These are phyloP conservation scores for Lasioglossum zephyrum DNA, from an alignment of 2,888 invertebrate genomes.

Conservation along the genomic window DNA sequence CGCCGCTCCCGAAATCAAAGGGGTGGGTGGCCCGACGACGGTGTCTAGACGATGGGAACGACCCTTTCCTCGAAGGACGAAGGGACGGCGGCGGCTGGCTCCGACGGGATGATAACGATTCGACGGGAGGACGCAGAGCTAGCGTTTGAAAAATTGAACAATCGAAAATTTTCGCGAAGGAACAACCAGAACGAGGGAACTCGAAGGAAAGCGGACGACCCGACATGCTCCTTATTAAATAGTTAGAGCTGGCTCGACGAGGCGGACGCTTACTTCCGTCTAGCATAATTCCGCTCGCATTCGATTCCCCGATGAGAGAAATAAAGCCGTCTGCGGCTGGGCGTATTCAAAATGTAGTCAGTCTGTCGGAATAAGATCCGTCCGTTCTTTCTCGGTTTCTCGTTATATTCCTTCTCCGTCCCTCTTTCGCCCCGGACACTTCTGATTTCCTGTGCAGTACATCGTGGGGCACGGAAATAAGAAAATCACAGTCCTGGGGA, in stretches of 20 bases:
- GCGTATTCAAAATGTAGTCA: slow-evolving; percentile 23
- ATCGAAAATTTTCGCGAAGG: neutral
- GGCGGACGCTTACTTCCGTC: neutral
- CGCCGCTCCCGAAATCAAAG: slow-evolving; percentile 8
- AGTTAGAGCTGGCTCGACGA: neutral
- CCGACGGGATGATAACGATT: slow-evolving; percentile 49
- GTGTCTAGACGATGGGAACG: slow-evolving; percentile 10
- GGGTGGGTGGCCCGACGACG: slow-evolving; percentile 5
- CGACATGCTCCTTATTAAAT: slow-evolving; percentile 12
- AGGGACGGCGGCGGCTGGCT: slow-evolving; percentile 32
- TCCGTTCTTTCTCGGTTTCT: neutral
- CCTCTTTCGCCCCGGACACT: slow-evolving; percentile 1
- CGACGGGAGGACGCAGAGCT: neutral
- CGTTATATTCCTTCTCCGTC: neutral
- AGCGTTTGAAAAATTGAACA: neutral
- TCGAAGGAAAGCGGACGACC: slow-evolving; percentile 1
- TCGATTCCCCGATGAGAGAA: slow-evolving; percentile 15
- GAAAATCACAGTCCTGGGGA: slow-evolving; percentile 42
- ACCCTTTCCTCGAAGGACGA: slow-evolving; percentile 65
- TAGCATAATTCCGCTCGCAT: slow-evolving; percentile 15
- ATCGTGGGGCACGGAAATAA: slow-evolving; percentile 40
- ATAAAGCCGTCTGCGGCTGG: slow-evolving; percentile 12
- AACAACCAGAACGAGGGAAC: neutral
- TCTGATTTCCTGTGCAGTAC: slow-evolving; percentile 29
- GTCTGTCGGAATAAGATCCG: neutral